These are phyloP conservation scores for Ploceus nigricollis DNA, from an alignment of 2,113 vertebrate species.

Conservation along the genomic window DNA sequence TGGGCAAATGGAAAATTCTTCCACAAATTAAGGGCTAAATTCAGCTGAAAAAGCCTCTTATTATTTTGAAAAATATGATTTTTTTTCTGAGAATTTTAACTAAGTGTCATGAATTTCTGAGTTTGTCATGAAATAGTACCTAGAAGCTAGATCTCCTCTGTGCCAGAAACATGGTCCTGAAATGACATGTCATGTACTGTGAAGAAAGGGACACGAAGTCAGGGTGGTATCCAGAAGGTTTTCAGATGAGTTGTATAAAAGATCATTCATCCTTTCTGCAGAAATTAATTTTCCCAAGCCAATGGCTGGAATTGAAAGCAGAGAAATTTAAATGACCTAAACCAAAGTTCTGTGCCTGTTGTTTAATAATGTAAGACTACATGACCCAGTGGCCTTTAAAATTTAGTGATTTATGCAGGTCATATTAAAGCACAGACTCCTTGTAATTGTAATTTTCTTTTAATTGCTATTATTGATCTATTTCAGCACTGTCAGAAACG, in stretches of 20 bases:
- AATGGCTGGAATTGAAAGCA: not conserved
- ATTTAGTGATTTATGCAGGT: not conserved
- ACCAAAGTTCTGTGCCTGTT: not conserved
- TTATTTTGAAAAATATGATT: not conserved
- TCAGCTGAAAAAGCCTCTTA: not conserved
- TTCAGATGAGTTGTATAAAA: not conserved
- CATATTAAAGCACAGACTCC: not conserved
- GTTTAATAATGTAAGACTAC: not conserved
- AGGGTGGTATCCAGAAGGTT: not conserved
- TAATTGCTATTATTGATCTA: not conserved
- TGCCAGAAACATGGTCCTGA: not conserved
- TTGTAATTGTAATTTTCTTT: not conserved
- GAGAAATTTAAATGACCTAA: not conserved
- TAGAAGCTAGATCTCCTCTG: not conserved
- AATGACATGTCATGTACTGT: fast-evolving
- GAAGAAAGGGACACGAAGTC: not conserved
- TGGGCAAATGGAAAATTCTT: not conserved
- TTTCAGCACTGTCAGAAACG: not conserved
- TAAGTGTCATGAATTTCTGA: not conserved
- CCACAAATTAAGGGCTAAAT: not conserved
- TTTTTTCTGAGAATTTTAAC: not conserved
- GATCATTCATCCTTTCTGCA: not conserved
- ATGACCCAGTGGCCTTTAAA: conserved; percentile 1
- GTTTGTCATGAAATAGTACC: not conserved
- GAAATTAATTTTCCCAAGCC: not conserved